These are phyloP conservation scores for Rhaphigaster nebulosa DNA, from an alignment of 2,888 invertebrate genomes.

Conservation along the genomic window DNA sequence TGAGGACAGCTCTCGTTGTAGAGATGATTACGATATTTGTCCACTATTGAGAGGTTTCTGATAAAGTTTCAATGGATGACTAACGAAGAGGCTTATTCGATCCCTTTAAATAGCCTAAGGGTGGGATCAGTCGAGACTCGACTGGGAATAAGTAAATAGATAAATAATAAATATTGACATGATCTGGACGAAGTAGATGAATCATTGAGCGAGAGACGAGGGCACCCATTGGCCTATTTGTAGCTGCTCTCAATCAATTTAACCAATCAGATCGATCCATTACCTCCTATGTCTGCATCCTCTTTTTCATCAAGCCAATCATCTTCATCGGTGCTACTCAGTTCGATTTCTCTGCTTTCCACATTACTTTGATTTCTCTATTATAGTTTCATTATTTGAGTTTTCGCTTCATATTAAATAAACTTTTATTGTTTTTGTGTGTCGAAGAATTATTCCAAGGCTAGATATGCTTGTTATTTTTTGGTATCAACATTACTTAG, in stretches of 20 bases:
- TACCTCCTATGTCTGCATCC: background rate
- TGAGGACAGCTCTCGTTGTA: no score
- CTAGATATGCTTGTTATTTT: no score
- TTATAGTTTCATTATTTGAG: no score
- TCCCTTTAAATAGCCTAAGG: background rate
- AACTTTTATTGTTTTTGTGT: no score
- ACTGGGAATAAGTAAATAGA: background rate
- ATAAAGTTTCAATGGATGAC: background rate
- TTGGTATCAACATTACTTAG: no score
- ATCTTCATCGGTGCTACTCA: background rate
- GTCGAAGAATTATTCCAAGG: no score
- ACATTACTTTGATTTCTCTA: background rate
- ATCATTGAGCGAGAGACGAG: background rate
- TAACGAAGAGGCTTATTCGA: background rate
- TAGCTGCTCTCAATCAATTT: background rate
- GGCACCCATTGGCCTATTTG: conserved; percentile 3
- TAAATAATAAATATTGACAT: background rate
- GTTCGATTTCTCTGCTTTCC: background rate
- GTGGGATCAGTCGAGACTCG: background rate
- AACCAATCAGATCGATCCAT: background rate
- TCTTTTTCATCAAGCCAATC: background rate
- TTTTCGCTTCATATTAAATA: no score
- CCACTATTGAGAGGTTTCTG: no score
- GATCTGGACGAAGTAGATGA: background rate
- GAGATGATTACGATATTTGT: no score